Evolutionary conservation across 2,113 vertebrate genomes (phyloP).

Genomic region (Vireo altiloquus): DNA sequence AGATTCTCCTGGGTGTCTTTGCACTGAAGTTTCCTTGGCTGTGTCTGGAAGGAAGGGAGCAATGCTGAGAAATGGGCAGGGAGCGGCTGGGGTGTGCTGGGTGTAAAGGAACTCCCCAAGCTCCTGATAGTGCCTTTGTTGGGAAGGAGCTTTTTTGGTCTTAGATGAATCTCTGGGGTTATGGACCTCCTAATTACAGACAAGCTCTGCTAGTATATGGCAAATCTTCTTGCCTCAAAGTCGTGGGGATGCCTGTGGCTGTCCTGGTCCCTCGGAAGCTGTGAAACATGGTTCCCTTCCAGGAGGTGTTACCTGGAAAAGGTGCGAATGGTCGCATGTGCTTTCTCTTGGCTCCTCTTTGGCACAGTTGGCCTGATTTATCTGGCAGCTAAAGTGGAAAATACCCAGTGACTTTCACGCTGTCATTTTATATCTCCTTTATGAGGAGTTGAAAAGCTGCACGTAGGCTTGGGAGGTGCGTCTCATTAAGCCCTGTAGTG

Average conservation of each 20-base stretch:
- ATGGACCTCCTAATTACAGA: not conserved
- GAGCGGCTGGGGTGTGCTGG: not conserved
- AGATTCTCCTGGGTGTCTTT: not conserved
- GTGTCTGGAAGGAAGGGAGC: not conserved
- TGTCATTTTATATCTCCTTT: not conserved
- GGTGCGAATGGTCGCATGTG: not conserved
- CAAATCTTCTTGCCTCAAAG: not conserved
- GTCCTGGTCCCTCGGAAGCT: not conserved
- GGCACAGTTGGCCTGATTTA: not conserved
- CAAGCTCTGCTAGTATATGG: not conserved
- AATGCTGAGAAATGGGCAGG: not conserved
- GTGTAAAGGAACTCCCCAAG: not conserved
- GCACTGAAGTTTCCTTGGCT: not conserved
- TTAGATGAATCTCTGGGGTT: fast-evolving
- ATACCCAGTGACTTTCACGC: not conserved
- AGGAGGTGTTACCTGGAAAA: not conserved
- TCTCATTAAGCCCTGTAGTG: not conserved
- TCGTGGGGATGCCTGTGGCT: not conserved
- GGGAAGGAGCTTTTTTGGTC: not conserved
- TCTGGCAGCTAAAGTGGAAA: conserved; percentile 20
- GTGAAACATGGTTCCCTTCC: not conserved
- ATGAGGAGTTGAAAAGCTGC: conserved; percentile 1
- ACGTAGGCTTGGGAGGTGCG: not conserved
- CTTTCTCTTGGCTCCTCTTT: not conserved
- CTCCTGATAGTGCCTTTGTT: not conserved